Base-by-base conservation (phyloP, 37 sponge, comb jelly and placozoan genomes). In the Theonella swinhoei region DNA sequence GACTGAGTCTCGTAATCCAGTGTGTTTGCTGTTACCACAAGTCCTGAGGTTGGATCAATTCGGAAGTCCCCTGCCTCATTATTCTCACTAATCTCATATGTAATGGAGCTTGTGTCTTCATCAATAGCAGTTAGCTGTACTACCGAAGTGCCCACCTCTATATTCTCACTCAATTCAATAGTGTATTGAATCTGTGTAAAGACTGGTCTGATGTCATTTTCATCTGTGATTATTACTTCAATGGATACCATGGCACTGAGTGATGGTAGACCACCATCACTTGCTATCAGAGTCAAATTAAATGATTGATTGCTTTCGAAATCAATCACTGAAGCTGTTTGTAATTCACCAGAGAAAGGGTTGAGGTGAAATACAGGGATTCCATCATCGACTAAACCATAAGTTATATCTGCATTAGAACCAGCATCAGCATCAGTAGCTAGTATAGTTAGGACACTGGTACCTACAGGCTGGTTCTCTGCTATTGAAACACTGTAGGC, bases 401-500 rank as follows among this genome's bases (percentile, higher is more conserved):
- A 90, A 1, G 41, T 34, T 14, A 90, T 62, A 23, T 67, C 29
- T 23, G 72, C 85, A 90, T 76, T 77, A 0, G 31, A 35, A 29
- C 68, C 77, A 58, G 28, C 31, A 65, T 90, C 91, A 5, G 40
- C 25, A 76, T 90, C 91, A 41, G 47, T 68, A 19, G 91, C 86
- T 26, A 36, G 26, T 19, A 84, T 42, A 17, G 39, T 40, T 22
- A 88, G 30, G 1, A 92, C 19, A 0, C 30, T 8, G 0, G 68
- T 76, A 9, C 85, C 93, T 20, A 40, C 33, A 3, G 62, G 39
- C 2, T 24, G 28, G 62, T 88, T 81, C 62, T 92, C 93, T 24
- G 63, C 3, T 42, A 92, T 70, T 25, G 31, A 59, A 2, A 34
- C 81, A 43, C 62, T 72, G 67, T 79, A 83, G 25, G 9, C 36